Evolutionary conservation across 2,888 invertebrate species (phyloP).

Genomic region (Branchinecta sandiegonensis): DNA sequence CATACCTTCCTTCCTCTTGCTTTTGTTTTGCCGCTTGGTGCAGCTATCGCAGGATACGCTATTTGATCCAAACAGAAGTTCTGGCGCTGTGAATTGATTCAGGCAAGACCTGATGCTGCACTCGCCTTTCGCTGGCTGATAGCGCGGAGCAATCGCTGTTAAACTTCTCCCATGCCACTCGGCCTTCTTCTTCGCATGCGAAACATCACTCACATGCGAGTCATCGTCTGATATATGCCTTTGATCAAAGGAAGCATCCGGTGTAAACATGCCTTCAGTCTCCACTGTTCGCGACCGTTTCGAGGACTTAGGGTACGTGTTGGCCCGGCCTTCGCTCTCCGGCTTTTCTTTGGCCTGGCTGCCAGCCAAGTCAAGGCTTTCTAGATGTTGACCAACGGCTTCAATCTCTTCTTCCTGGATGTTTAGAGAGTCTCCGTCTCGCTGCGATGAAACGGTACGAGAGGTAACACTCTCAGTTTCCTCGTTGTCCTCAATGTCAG

Average conservation of each 20-base stretch:
- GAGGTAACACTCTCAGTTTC: conserved; percentile 14
- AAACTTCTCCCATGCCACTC: conserved; percentile 22
- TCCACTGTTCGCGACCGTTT: conserved; percentile 30
- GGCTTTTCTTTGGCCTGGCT: conserved; percentile 31
- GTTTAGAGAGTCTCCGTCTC: background rate
- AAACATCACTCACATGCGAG: background rate
- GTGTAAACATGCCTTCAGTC: conserved; percentile 23
- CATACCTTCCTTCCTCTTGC: conserved; percentile 17
- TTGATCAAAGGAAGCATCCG: background rate
- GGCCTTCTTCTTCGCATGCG: background rate
- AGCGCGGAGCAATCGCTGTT: conserved; percentile 19
- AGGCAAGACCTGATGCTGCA: conserved; percentile 62
- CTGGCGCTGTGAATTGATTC: conserved; percentile 78
- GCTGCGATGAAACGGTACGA: background rate
- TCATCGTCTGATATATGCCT: background rate
- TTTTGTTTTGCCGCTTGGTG: conserved; percentile 27
- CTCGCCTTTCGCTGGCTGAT: conserved; percentile 36
- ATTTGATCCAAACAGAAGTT: conserved; percentile 78
- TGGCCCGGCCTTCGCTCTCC: conserved; percentile 33
- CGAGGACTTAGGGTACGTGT: conserved; percentile 14
- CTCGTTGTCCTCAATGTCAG: conserved; percentile 35
- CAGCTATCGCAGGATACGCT: conserved; percentile 86
- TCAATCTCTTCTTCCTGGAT: conserved; percentile 8
- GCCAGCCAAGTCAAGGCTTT: background rate
- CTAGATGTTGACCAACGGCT: background rate